These are phyloP conservation scores for Azemiops feae DNA, from an alignment of 2,113 vertebrate genomes.

Conservation along the genomic window DNA sequence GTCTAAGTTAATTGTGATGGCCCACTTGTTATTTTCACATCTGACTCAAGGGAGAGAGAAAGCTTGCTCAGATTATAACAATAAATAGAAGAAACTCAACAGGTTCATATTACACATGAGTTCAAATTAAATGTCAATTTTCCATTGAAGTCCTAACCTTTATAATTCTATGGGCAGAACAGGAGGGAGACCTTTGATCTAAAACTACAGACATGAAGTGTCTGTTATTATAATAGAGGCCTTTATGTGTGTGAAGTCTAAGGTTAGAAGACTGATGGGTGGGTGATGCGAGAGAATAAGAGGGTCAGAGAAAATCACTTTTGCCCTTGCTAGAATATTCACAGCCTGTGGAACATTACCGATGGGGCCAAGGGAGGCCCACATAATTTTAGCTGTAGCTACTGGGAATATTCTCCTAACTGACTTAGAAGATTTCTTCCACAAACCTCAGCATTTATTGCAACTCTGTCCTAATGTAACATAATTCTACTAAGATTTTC, in stretches of 20 bases:
- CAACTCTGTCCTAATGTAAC: background rate
- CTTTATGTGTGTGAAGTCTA: background rate
- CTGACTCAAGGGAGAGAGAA: background rate
- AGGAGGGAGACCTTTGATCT: constrained; percentile 1
- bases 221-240: background rate
- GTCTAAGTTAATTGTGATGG: background rate
- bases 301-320: background rate
- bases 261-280: background rate
- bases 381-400: background rate
- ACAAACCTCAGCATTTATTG: background rate
- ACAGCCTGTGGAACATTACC: background rate
- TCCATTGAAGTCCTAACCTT: constrained; percentile 3
- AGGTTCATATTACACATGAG: background rate
- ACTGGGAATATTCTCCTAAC: background rate
- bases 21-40: background rate
- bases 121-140: constrained; percentile 2
- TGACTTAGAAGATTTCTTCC: background rate
- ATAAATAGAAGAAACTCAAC: background rate
- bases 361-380: background rate
- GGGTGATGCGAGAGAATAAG: background rate
- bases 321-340: background rate
- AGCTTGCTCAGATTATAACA: background rate
- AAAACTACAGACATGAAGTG: background rate
- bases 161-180: background rate
- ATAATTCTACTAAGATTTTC: background rate